Percentiles rank a stretch among this genome's conserved stretches.
These are phyloP conservation scores for Drosophila ezoana DNA, from an alignment of 2,888 invertebrate genomes.

Conservation along the genomic window DNA sequence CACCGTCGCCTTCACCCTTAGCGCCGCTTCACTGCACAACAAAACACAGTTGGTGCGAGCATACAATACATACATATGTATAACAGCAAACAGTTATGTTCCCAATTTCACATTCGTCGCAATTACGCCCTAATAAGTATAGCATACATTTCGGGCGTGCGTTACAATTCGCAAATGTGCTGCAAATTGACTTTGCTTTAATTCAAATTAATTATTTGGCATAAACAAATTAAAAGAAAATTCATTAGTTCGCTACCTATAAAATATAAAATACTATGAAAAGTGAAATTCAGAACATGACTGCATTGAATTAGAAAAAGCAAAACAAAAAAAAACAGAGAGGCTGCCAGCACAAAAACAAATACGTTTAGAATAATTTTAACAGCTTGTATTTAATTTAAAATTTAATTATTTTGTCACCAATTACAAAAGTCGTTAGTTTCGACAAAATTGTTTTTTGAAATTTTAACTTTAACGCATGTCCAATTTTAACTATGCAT, in stretches of 20 bases:
- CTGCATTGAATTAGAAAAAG: neutral
- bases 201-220: too few relatives aligned
- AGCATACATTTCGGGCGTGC: too few relatives aligned
- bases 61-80: slow-evolving; percentile 1
- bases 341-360: slow-evolving; percentile 13
- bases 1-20: slow-evolving; percentile 26
- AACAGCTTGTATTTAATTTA: slow-evolving; percentile 5
- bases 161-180: too few relatives aligned
- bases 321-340: slow-evolving; percentile 38
- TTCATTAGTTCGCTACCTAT: too few relatives aligned
- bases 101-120: slow-evolving; percentile 3
- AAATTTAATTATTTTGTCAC: neutral
- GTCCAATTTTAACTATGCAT: slow-evolving; percentile 21
- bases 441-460: slow-evolving; percentile 26
- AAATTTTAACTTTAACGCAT: slow-evolving; percentile 51
- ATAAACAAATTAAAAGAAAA: too few relatives aligned
- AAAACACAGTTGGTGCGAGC: slow-evolving; percentile 17
- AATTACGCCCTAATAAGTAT: too few relatives aligned
- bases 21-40: slow-evolving; percentile 47
- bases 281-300: slow-evolving; percentile 7
- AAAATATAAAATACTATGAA: too few relatives aligned
- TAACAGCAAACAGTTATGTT: slow-evolving; percentile 1
- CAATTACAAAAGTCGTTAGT: slow-evolving; percentile 25
- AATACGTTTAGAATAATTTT: neutral
- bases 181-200: too few relatives aligned